Evolutionary conservation across 2,797 vertebrate species (phyloP), one percentile per base, ranked within the genome.

Genomic region (Serranus cabrilla): DNA sequence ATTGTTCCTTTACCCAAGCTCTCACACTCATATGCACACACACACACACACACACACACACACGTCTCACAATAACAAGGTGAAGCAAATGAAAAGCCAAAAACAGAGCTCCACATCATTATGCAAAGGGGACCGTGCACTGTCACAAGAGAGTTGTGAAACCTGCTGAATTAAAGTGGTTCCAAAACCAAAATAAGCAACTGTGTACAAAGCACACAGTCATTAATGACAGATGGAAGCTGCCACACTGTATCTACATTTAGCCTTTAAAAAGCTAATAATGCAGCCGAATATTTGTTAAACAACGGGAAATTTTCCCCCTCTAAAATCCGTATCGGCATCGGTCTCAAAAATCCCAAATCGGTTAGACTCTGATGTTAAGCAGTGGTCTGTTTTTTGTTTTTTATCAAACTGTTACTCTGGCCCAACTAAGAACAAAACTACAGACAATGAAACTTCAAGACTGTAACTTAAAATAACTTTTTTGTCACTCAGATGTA

Each of bases 1-100:
- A 90, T 91, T 91, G 72, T 87, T 87, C 60, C 58, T 85, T 75
- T 68, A 74, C 31, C 71, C 21, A 2, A 25, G n/a, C 40, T 65
- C 49, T 42, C 69, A 20, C 58, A 60, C 74, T 46, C 31, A 17
- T 23, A 34, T 17, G 7, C 40, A 43, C 63, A 51, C 18, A 71
- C 47, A 64, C 59, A 51, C 49, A 46, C 64, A 60, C 62, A 74
- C 25, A 59, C 16, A 68, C 39, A n/a, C 71, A 73, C 57, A 75
- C 31, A 46, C 21, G 25, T 52, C n/a, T 68, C 51, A 70, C 25
- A 49, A 40, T 73, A 69, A 66, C 50, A 74, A 83, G 74, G 76
- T 78, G 71, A 90, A 68, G 65, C 64, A 75, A 84, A 79, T 50
- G 59, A 72, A 84, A 71, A 20, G 37, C 67, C 43, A 45, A 78